Evolutionary conservation across 2,113 vertebrate species (phyloP).

Genomic region (Sakesphorus luctuosus): DNA sequence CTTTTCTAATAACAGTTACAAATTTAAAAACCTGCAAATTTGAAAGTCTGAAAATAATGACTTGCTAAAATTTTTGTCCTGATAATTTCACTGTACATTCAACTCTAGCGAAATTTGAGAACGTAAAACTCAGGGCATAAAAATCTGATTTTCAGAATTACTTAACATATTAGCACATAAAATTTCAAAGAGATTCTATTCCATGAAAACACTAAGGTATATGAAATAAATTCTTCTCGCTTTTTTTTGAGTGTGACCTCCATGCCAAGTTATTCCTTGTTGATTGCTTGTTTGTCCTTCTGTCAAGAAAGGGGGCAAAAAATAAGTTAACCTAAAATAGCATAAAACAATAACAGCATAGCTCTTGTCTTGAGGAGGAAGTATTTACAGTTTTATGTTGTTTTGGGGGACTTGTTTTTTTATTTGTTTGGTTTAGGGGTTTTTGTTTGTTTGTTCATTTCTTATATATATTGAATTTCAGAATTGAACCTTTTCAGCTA

Average conservation of each 20-base stretch:
- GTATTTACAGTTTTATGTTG: not conserved
- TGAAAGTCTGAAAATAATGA: not conserved
- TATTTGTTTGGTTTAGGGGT: not conserved
- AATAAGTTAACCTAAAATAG: not conserved
- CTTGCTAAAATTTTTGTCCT: not conserved
- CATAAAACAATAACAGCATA: not conserved
- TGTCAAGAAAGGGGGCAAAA: not conserved
- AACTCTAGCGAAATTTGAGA: not conserved
- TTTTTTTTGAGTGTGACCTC: not conserved
- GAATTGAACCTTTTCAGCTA: not conserved
- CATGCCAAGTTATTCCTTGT: not conserved
- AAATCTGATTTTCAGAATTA: not conserved
- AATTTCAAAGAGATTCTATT: not conserved
- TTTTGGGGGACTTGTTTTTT: not conserved
- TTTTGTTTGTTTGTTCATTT: not conserved
- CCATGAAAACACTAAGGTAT: not conserved
- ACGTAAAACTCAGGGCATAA: not conserved
- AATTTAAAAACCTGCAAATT: not conserved
- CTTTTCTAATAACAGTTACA: not conserved
- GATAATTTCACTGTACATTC: not conserved
- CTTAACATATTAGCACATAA: not conserved
- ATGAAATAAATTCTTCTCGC: not conserved
- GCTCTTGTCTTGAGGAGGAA: not conserved
- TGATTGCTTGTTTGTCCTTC: not conserved
- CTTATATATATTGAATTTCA: not conserved